Percentiles rank a stretch among this genome's conserved stretches.
These are phyloP conservation scores for Ibidorhyncha struthersii DNA, from an alignment of 2,113 vertebrate species.

Conservation along the genomic window DNA sequence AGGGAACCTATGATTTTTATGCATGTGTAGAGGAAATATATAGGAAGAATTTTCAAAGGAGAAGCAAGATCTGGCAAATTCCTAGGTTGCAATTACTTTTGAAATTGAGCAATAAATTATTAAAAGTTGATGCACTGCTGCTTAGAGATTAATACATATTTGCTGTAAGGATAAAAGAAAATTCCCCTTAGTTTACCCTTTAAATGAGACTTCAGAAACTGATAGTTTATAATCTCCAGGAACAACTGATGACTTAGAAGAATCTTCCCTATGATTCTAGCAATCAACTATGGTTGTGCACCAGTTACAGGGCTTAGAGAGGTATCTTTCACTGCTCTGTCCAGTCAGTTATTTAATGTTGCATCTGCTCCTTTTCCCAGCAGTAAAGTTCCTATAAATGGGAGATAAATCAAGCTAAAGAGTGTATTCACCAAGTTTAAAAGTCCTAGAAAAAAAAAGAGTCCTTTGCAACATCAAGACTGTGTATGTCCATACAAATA, in stretches of 20 bases:
- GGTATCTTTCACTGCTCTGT: neutral
- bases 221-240: neutral
- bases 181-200: neutral
- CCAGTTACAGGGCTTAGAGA: neutral
- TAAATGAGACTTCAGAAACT: neutral
- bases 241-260: neutral
- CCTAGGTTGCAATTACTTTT: neutral
- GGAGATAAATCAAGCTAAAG: neutral
- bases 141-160: neutral
- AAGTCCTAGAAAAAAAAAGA: neutral
- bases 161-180: neutral
- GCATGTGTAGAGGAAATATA: neutral
- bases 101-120: neutral
- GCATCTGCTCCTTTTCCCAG: neutral
- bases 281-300: neutral
- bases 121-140: neutral
- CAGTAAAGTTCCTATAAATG: neutral
- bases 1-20: neutral
- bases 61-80: neutral
- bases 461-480: neutral
- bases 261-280: neutral
- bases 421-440: neutral
- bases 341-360: neutral
- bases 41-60: neutral
- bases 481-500: neutral